Percentiles rank a stretch among this genome's conserved stretches.
phyloP scores from a whole-genome alignment of 2,797 vertebrate genomes.

The Sebastiscus albofasciatus region DNA sequence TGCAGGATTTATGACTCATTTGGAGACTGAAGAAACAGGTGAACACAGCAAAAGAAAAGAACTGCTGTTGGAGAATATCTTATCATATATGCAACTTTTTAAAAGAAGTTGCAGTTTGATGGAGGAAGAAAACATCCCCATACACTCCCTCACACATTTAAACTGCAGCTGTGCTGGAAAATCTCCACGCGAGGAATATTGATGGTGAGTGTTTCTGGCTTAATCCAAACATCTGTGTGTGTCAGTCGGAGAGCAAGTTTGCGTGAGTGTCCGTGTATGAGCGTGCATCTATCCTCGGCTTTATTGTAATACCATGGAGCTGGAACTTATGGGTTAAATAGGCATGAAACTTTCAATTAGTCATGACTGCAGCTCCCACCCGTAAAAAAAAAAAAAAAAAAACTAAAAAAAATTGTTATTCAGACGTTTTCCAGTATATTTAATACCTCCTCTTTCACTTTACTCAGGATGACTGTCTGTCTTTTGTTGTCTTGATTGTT shows the following conservation, averaged over 20 bases:
- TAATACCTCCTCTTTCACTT: neutral
- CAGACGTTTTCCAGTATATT: neutral
- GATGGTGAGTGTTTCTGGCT: constrained; percentile 51
- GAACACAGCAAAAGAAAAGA: neutral
- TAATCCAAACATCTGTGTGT: constrained; percentile 45
- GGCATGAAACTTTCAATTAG: neutral
- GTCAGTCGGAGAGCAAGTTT: neutral
- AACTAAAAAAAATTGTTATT: neutral
- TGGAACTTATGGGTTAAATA: neutral
- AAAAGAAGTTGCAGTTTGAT: constrained; percentile 5
- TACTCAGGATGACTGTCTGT: too few relatives aligned
- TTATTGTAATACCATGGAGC: neutral
- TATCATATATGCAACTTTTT: neutral
- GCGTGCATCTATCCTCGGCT: neutral
- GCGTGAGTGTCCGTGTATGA: neutral
- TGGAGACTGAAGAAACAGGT: constrained; percentile 17
- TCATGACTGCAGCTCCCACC: neutral
- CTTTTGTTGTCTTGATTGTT: too few relatives aligned
- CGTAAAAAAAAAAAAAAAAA: neutral
- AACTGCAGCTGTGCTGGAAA: constrained; percentile 32
- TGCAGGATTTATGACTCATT: constrained; percentile 22
- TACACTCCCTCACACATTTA: neutral
- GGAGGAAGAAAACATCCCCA: neutral
- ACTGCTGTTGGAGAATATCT: neutral
- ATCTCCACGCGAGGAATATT: neutral